These are phyloP conservation scores for Calonectris borealis DNA, from an alignment of 2,113 vertebrate genomes.

Conservation along the genomic window DNA sequence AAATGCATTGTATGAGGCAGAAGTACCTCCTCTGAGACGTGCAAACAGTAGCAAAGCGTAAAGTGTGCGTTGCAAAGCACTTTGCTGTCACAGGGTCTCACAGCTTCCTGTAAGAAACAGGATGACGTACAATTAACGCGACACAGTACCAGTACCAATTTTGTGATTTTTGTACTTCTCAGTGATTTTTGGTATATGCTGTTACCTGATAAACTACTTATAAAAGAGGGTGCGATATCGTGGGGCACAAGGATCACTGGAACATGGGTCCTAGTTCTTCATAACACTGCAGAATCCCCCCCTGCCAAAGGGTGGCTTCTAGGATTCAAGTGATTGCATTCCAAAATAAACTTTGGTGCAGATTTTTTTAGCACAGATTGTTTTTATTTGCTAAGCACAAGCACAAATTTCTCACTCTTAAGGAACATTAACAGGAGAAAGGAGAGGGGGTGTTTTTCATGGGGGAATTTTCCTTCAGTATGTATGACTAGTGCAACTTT, in stretches of 20 bases:
- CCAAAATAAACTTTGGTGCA: not conserved
- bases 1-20: not conserved
- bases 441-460: not conserved
- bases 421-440: not conserved
- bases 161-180: too few species aligned
- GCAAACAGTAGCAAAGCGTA: not conserved
- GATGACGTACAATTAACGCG: fast-evolving
- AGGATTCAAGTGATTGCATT: not conserved
- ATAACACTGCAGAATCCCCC: not conserved
- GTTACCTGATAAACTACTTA: not conserved
- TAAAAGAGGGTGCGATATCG: not conserved
- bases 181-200: not conserved
- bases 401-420: not conserved
- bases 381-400: not conserved
- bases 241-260: not conserved
- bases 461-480: not conserved
- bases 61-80: fast-evolving
- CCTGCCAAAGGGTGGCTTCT: fast-evolving
- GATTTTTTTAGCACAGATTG: not conserved
- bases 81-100: not conserved
- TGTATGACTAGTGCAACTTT: not conserved
- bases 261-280: not conserved
- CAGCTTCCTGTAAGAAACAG: not conserved
- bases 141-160: too few species aligned
- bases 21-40: not conserved